Percentiles rank a stretch among this genome's conserved stretches.
Conservation (phyloP, 2,113 vertebrate genomes). For the Patagioenas fasciata region DNA sequence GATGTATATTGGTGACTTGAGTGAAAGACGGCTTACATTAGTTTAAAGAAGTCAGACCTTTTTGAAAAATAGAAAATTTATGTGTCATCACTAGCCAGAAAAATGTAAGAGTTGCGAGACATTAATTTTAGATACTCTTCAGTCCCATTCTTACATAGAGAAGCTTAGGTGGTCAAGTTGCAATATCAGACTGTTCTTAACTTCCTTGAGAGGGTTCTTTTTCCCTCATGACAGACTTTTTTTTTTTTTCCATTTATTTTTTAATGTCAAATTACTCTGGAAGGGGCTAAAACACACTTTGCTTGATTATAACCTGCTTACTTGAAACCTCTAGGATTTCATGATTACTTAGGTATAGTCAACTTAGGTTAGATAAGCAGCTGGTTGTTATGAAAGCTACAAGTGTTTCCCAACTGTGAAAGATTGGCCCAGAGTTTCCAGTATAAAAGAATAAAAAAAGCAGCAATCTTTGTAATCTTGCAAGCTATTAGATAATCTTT, state of each 20-base stretch:
- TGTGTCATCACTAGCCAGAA: neutral
- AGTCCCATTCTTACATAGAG: neutral
- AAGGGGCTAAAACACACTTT: neutral
- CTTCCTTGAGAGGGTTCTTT: neutral
- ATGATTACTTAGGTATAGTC: neutral
- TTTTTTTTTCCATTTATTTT: neutral
- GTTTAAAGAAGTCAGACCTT: neutral
- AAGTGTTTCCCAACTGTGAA: neutral
- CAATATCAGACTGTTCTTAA: neutral
- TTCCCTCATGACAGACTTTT: neutral
- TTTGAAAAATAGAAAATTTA: neutral
- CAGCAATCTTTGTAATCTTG: neutral
- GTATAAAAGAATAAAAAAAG: neutral
- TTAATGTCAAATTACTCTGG: neutral
- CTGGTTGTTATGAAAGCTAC: neutral
- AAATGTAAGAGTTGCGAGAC: neutral
- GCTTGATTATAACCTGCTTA: neutral
- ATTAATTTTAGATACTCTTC: neutral
- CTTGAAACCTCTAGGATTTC: neutral
- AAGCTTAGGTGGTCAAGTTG: neutral
- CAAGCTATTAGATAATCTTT: neutral
- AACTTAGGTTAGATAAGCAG: neutral
- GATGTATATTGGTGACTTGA: neutral
- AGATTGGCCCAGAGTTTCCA: neutral
- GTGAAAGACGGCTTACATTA: neutral